Evolutionary conservation across 1,140 invertebrate species (phyloP), one percentile per base, ranked within the genome.

Genomic region (Ladona fulva): DNA sequence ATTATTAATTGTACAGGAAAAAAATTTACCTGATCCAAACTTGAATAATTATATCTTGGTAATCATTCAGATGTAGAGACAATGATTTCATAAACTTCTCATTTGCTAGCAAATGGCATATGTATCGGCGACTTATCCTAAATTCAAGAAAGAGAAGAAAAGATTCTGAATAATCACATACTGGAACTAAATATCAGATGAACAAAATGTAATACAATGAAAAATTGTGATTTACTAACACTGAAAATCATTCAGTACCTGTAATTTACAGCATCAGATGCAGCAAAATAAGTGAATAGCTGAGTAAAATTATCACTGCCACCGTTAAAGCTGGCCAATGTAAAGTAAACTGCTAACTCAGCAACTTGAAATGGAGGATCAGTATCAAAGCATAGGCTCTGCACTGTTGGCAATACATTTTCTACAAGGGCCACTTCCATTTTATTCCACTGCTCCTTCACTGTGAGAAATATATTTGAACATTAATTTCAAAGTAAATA

Each of bases 401-500:
- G 3, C 3, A 66, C 52, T 19, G 52, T 19, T 66, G 52, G 52
- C n/a, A 66, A 66, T 19, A 66, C 52, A 66, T 66, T 16, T 22
- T 66, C 52, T 12, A 22, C n/a, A 19, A 66, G n/a, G 14, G 52
- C 52, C 5, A 12, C 12, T 12, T 66, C 52, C 52, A 66, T 66
- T 66, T 66, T 66, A 6, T 66, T 66, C 52, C 52, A 66, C 52
- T 66, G 52, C 52, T 66, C 52, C 52, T 66, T 66, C 52, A 66
- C 52, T 66, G 12, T 6, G 52, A 66, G n/a, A 66, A 66, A 66
- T 19, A 66, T 66, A 52, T 52, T 52, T 11, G 10, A 52, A 52
- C 29, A 37, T 37, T 37, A 37, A 37, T 37, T 37, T 37, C 29
- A 37, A n/a, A n/a, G n/a, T n/a, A n/a, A n/a, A n/a, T n/a, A n/a